These are phyloP conservation scores for Eupithecia exiguata DNA, from an alignment of 2,888 invertebrate species.

Conservation along the genomic window DNA sequence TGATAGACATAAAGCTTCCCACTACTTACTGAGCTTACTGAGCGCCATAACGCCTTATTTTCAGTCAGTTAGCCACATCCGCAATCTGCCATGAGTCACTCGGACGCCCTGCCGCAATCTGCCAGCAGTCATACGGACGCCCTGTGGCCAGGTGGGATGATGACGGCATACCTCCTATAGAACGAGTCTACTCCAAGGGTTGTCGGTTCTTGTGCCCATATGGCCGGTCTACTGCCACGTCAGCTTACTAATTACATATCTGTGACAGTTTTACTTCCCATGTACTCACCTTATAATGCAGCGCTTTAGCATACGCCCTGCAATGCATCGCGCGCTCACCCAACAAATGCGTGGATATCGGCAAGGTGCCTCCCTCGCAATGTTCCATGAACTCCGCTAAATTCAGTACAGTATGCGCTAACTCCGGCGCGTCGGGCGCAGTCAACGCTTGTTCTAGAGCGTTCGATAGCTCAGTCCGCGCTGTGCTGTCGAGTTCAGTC, in stretches of 20 bases:
- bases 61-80: not conserved
- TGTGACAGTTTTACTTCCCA: not conserved
- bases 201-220: not conserved
- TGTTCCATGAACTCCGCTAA: constrained; percentile 99
- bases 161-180: not conserved
- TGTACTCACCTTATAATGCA: constrained; percentile 82
- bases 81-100: not conserved
- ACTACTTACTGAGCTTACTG: too few relatives aligned
- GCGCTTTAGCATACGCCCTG: constrained; percentile 87
- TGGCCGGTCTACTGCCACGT: not conserved
- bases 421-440: constrained; percentile 97
- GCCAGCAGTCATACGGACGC: not conserved
- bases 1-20: too few relatives aligned
- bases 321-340: constrained; percentile 98
- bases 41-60: not conserved
- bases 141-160: not conserved
- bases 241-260: not conserved
- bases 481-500: constrained; percentile 94
- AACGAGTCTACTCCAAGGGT: not conserved
- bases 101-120: not conserved
- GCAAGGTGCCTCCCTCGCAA: constrained; percentile 97
- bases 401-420: constrained; percentile 98
- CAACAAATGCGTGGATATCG: constrained; percentile 92
- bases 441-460: constrained; percentile 95
- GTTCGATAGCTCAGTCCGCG: constrained; percentile 92